phyloP scores from a whole-genome alignment of 2,113 vertebrate species.

The Chlamydotis undulata region DNA sequence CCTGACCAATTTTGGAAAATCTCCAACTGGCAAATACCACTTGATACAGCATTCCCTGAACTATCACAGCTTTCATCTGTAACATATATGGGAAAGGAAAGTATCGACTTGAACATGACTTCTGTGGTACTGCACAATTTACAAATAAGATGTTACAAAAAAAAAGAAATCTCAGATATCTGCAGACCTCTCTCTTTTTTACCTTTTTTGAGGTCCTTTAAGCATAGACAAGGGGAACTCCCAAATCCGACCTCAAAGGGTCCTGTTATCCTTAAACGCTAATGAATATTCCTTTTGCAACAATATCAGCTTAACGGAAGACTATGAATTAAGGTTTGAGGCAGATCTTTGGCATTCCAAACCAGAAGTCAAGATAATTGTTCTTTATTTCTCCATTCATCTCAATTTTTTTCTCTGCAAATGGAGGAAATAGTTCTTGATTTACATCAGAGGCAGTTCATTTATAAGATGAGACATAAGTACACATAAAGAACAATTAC shows the following conservation, averaged over 20 bases:
- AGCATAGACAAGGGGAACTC: neutral
- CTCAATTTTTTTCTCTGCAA: neutral
- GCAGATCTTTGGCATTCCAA: neutral
- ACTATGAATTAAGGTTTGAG: neutral
- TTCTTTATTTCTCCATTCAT: conserved; percentile 20
- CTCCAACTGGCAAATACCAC: neutral
- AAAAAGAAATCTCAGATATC: neutral
- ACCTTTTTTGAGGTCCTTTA: neutral
- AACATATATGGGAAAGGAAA: neutral
- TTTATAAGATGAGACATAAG: neutral
- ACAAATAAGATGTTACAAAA: neutral
- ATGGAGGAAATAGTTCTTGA: conserved; percentile 3
- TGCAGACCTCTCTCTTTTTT: neutral
- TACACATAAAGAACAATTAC: neutral
- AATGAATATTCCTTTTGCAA: neutral
- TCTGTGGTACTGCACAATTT: neutral
- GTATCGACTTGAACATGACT: neutral
- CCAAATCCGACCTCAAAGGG: neutral
- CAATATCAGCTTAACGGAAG: neutral
- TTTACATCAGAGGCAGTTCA: neutral
- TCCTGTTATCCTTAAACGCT: neutral
- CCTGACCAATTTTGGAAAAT: neutral
- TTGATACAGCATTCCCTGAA: neutral
- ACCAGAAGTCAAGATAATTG: conserved; percentile 17
- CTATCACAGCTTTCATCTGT: neutral